Evolutionary conservation across 2,888 invertebrate genomes (phyloP), one percentile per base, ranked within the genome.

Genomic region (Cistogaster globosa): DNA sequence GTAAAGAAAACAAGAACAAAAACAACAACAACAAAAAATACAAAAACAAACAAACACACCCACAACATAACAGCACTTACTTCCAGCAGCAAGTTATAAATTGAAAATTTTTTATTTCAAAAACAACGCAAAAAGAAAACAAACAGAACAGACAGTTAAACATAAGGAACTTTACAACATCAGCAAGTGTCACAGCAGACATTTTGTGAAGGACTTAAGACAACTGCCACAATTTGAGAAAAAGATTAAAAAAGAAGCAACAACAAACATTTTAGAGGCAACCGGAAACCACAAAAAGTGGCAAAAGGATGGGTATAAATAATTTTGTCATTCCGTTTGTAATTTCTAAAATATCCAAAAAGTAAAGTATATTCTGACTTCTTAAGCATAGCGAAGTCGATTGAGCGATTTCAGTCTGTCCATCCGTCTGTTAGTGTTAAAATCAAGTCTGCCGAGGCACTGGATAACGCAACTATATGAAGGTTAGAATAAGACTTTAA

Each of bases 181-280:
- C 67, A 76, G 48, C 84, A 84, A 84, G 84, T 84, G 84, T 79
- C 83, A 83, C 67, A 69, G 57, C 55, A 78, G 48, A 68, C 62
- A 53, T 68, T 77, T 63, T 51, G 1, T 58, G 55, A 51, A 65
- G 48, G 71, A 65, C 63, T 68, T 22, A 22, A 48, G 72, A 74
- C 78, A 83, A 63, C 62, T 68, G 60, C 42, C 60, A 74, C 65
- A 78, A 38, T 62, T 51, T 20, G 12, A 57, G 69, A 75, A 48
- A 42, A 62, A 53, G 67, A 22, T 67, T 32, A 51, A 68, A 2
- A n/a, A 5, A 32, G 22, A 55, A 55, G 51, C 20, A 32, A 18
- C 38, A 51, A 20, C 26, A 14, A 45, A 14, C 26, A 14, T 14
- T 58, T 45, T 45, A 65, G 16, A 8, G 45, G 16, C 7, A 42